Conservation (phyloP, 1,140 invertebrate species). For the Chironomus tepperi region DNA sequence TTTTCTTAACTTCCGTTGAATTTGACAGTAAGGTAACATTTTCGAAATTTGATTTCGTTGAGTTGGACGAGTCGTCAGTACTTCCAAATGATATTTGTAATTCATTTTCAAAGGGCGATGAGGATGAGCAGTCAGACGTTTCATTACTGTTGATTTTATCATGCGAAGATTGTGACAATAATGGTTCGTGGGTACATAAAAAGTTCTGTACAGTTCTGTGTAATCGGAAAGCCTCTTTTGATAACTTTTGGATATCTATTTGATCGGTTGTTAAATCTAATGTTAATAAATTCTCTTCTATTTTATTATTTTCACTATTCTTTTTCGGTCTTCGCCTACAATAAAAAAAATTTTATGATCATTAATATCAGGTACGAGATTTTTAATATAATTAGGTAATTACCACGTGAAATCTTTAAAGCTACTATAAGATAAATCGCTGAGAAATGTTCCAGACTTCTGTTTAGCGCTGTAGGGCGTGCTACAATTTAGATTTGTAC, state of each 20-base stretch:
- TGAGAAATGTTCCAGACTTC: background rate
- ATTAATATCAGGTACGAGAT: background rate
- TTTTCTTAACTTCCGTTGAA: background rate
- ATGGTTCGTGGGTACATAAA: conserved; percentile 52
- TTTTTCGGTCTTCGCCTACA: conserved; percentile 35
- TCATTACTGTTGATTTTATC: no score
- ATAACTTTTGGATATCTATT: conserved; percentile 53
- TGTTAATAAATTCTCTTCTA: conserved; percentile 14
- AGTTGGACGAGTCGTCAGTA: conserved; percentile 20
- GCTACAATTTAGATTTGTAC: conserved; percentile 34
- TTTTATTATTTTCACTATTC: conserved; percentile 30
- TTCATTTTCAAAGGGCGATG: conserved; percentile 25
- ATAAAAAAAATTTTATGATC: conserved; percentile 23
- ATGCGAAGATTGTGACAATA: conserved; percentile 40
- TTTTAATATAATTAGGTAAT: conserved; percentile 25
- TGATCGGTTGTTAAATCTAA: conserved; percentile 40
- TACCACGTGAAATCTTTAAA: conserved; percentile 46
- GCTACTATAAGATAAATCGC: conserved; percentile 33
- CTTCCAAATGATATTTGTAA: conserved; percentile 30
- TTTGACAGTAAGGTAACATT: background rate
- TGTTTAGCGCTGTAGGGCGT: background rate
- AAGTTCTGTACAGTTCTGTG: conserved; percentile 57
- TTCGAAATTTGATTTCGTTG: background rate
- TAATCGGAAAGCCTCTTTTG: conserved; percentile 57
- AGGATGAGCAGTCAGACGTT: no score